Percentiles rank a stretch among this genome's conserved stretches.
These are phyloP conservation scores for Prorops nasuta DNA, from an alignment of 1,140 invertebrate genomes.

Conservation along the genomic window DNA sequence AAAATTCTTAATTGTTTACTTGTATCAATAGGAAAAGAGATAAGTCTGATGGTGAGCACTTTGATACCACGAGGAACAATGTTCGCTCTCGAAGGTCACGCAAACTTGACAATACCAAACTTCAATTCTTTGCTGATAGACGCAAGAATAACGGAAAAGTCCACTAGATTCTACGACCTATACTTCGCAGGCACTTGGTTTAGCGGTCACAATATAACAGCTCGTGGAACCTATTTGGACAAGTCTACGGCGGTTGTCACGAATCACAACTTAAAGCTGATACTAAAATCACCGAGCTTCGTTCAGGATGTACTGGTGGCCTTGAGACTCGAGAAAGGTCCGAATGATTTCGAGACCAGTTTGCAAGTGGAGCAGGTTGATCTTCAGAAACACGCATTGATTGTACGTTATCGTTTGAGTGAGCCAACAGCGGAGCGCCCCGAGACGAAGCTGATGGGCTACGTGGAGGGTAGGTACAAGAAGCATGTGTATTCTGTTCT, in stretches of 20 bases:
- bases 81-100: constrained; percentile 60
- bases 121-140: constrained; percentile 62
- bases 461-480: constrained; percentile 65
- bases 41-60: constrained; percentile 55
- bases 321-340: constrained; percentile 62
- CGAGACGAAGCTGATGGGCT: constrained; percentile 56
- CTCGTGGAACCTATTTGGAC: constrained; percentile 71
- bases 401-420: constrained; percentile 60
- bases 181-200: constrained; percentile 75
- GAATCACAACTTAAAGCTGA: constrained; percentile 67
- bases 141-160: constrained; percentile 60
- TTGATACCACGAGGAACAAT: constrained; percentile 57
- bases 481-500: constrained; percentile 64
- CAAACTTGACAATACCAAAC: constrained; percentile 64
- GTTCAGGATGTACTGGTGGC: constrained; percentile 62
- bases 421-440: constrained; percentile 42
- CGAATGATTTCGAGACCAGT: constrained; percentile 61
- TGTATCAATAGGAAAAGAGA: constrained; percentile 59
- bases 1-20: no score
- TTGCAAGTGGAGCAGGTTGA: constrained; percentile 61
- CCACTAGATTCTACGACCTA: constrained; percentile 61
- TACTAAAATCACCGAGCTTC: constrained; percentile 70
- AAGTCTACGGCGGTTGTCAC: constrained; percentile 62
- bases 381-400: constrained; percentile 61
- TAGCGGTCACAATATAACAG: constrained; percentile 69